Conservation (phyloP, 2,888 invertebrate species). For the Ichneumon xanthorius region DNA sequence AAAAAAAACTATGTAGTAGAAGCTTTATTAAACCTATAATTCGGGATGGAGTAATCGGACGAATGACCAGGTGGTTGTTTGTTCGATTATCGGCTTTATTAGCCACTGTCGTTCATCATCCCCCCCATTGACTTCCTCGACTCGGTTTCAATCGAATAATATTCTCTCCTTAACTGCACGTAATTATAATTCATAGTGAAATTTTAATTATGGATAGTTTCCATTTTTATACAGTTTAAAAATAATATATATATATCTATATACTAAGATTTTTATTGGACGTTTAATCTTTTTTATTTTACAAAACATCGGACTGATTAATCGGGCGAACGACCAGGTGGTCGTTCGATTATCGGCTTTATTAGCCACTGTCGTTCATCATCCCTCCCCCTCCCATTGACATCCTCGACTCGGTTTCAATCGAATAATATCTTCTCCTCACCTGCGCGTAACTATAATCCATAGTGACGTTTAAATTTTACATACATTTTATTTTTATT, state of each 20-base stretch:
- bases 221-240: not conserved
- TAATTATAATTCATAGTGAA: not conserved
- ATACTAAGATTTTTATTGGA: not conserved
- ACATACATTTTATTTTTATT: not conserved
- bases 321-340: not conserved
- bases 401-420: slow-evolving; percentile 17
- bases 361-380: slow-evolving; percentile 16
- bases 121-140: slow-evolving; percentile 9
- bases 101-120: slow-evolving; percentile 18
- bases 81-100: slow-evolving; percentile 19
- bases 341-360: slow-evolving; percentile 11
- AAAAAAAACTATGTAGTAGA: no score
- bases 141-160: slow-evolving; percentile 11
- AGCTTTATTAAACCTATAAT: no score
- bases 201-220: not conserved
- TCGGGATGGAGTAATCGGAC: not conserved
- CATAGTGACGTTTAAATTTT: not conserved
- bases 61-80: not conserved
- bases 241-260: not conserved
- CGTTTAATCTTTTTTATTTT: not conserved
- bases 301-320: not conserved
- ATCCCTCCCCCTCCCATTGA: not conserved
- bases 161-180: slow-evolving; percentile 6
- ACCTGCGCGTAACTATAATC: not conserved
- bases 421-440: slow-evolving; percentile 16